Conservation (phyloP, 2,888 invertebrate species). For the Agrochola lota region DNA sequence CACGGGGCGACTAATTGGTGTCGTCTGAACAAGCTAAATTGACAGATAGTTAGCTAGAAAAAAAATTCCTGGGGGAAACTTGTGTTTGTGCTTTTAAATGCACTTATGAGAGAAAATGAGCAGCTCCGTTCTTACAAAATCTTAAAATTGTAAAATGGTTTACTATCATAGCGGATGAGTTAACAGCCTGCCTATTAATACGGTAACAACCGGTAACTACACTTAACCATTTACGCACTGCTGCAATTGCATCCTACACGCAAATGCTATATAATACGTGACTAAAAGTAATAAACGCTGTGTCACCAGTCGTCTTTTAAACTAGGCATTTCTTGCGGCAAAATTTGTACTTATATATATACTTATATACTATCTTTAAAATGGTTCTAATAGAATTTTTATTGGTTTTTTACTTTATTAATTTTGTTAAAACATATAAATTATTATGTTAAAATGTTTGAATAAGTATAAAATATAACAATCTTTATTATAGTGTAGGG, state of each 20-base stretch:
- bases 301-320: constrained; percentile 44
- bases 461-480: too few relatives aligned
- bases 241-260: constrained; percentile 61
- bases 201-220: constrained; percentile 57
- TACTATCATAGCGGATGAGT: constrained; percentile 44
- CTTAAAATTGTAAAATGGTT: constrained; percentile 32
- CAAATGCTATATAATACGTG: constrained; percentile 54
- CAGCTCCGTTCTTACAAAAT: constrained; percentile 7
- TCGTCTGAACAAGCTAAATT: constrained; percentile 36
- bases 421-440: too few relatives aligned
- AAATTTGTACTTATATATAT: too few relatives aligned
- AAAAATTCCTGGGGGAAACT: neutral
- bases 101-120: neutral
- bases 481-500: too few relatives aligned
- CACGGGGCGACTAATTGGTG: constrained; percentile 39
- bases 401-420: too few relatives aligned
- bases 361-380: too few relatives aligned
- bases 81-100: neutral
- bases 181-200: constrained; percentile 51
- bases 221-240: constrained; percentile 52
- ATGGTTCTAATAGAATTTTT: too few relatives aligned
- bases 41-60: constrained; percentile 24
- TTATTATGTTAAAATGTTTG: too few relatives aligned
- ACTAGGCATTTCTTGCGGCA: too few relatives aligned
- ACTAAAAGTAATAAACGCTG: constrained; percentile 43